Evolutionary conservation across 2,888 invertebrate species (phyloP).

Genomic region (Axea sp.): DNA sequence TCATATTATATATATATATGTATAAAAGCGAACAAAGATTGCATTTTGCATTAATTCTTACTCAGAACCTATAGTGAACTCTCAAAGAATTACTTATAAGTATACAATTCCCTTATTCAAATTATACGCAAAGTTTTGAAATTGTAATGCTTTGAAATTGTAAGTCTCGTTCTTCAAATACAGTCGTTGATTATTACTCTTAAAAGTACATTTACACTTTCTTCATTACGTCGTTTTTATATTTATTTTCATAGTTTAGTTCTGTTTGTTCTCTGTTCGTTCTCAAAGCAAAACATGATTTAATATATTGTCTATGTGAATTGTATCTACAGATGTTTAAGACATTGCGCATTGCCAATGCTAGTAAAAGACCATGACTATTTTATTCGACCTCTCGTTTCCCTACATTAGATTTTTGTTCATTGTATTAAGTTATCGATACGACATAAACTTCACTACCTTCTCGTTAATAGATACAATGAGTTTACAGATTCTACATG

Average conservation of each 20-base stretch:
- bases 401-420: constrained; percentile 5
- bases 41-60: too few relatives aligned
- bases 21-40: too few relatives aligned
- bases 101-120: constrained; percentile 1
- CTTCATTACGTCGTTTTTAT: constrained; percentile 11
- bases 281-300: constrained; percentile 17
- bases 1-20: too few relatives aligned
- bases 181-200: constrained; percentile 36
- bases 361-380: constrained; percentile 25
- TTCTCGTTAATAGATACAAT: constrained; percentile 10
- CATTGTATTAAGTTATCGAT: not conserved
- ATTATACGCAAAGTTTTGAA: constrained; percentile 5
- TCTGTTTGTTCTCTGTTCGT: constrained; percentile 3
- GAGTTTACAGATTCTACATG: constrained; percentile 50
- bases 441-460: constrained; percentile 15
- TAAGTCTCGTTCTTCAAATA: constrained; percentile 17
- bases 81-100: too few relatives aligned
- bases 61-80: too few relatives aligned
- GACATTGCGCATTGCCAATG: constrained; percentile 16
- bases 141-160: too few relatives aligned
- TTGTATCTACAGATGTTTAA: constrained; percentile 36
- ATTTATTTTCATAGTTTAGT: not conserved
- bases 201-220: constrained; percentile 49
- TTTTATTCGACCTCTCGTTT: constrained; percentile 5
- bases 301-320: constrained; percentile 37